Conservation (phyloP, 2,888 invertebrate species). For the Rutpela maculata region DNA sequence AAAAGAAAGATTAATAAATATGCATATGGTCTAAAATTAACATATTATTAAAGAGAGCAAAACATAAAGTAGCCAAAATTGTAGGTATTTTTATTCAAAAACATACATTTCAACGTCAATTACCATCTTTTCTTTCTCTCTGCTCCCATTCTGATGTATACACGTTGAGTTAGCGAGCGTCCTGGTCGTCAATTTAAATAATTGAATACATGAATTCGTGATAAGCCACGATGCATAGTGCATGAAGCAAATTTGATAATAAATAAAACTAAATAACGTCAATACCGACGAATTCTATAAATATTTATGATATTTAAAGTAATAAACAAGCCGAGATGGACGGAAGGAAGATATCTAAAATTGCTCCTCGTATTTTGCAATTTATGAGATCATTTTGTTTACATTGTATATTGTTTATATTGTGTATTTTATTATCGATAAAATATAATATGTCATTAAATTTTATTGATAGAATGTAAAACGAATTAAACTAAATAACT, state of each 20-base stretch:
- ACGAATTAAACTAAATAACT: constrained; percentile 54
- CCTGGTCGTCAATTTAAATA: constrained; percentile 73
- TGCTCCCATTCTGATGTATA: constrained; percentile 46
- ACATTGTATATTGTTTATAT: constrained; percentile 61
- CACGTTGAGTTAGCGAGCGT: constrained; percentile 61
- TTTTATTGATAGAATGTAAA: constrained; percentile 54
- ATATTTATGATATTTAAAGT: constrained; percentile 71
- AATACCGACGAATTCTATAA: constrained; percentile 70
- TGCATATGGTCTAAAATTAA: constrained; percentile 57
- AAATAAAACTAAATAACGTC: constrained; percentile 74
- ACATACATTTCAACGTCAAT: constrained; percentile 67
- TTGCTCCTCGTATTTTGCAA: constrained; percentile 59
- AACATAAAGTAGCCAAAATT: constrained; percentile 61
- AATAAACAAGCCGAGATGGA: constrained; percentile 64
- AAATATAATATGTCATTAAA: constrained; percentile 62
- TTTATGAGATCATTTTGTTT: constrained; percentile 61
- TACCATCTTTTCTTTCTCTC: constrained; percentile 69
- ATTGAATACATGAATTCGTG: constrained; percentile 75
- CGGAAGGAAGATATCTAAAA: constrained; percentile 60
- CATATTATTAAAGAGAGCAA: constrained; percentile 62
- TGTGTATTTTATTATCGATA: constrained; percentile 59
- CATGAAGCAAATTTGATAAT: constrained; percentile 75
- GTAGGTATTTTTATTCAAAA: constrained; percentile 64
- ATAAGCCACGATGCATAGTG: constrained; percentile 74
- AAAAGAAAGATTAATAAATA: constrained; percentile 52